These are phyloP conservation scores for Perodicticus potto DNA, from an alignment of 2,797 vertebrate genomes.

Conservation along the genomic window DNA sequence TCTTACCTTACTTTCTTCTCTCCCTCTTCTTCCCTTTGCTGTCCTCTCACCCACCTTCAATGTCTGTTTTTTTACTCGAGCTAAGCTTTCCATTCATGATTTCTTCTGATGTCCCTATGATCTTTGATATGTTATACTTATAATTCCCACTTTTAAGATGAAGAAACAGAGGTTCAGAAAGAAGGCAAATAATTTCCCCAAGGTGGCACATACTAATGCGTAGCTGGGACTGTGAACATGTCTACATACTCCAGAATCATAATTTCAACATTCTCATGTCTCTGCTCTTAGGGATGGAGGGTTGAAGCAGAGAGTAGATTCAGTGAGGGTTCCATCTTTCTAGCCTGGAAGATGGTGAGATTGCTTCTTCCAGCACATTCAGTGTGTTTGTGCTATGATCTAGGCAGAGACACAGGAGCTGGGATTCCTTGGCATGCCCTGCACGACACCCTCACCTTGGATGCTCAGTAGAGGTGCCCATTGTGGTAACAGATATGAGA, in stretches of 20 bases:
- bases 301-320: not conserved
- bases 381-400: not conserved
- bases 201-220: not conserved
- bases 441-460: not conserved
- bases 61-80: not conserved
- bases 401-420: not conserved
- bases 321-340: not conserved
- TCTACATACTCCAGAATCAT: not conserved
- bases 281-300: not conserved
- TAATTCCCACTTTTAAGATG: not conserved
- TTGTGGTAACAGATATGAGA: not conserved
- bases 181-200: not conserved
- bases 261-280: not conserved
- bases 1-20: not conserved
- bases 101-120: not conserved
- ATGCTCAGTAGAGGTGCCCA: not conserved
- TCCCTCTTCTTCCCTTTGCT: not conserved
- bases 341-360: not conserved
- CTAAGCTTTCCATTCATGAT: not conserved
- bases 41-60: not conserved
- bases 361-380: not conserved
- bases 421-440: not conserved
- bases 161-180: constrained; percentile 21
- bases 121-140: not conserved
- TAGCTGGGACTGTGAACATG: not conserved